Conservation (phyloP, 2,113 vertebrate genomes). For the Mixornis gularis region DNA sequence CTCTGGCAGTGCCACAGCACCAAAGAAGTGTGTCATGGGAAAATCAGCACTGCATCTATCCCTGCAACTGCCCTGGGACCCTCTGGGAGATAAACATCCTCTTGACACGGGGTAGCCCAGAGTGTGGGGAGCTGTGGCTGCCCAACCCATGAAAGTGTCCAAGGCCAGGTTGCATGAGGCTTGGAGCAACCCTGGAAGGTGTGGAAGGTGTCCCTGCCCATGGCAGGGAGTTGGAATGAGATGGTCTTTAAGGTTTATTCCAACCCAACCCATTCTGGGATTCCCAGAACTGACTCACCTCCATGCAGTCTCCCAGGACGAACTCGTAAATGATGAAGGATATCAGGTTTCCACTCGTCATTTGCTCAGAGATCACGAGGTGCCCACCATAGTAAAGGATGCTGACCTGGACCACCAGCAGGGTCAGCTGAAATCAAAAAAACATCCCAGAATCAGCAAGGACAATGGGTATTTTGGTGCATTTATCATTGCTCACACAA, state of each 20-base stretch:
- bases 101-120: not conserved
- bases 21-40: not conserved
- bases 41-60: not conserved
- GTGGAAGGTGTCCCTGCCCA: not conserved
- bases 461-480: not conserved
- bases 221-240: not conserved
- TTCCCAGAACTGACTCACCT: slow-evolving; percentile 72
- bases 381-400: slow-evolving; percentile 92
- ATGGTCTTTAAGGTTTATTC: not conserved
- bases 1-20: not conserved
- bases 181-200: not conserved
- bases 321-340: slow-evolving; percentile 94
- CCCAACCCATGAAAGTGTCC: not conserved
- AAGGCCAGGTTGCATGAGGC: not conserved
- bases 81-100: not conserved
- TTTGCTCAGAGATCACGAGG: slow-evolving; percentile 86
- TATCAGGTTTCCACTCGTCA: slow-evolving; percentile 85
- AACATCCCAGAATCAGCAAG: not conserved
- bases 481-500: not conserved
- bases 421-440: slow-evolving; percentile 76
- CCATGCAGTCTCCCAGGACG: slow-evolving; percentile 86
- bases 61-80: not conserved
- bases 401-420: slow-evolving; percentile 87
- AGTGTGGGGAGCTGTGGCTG: not conserved
- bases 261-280: not conserved